Evolutionary conservation across 2,888 invertebrate species (phyloP), one percentile per base, ranked within the genome.

Genomic region (Yponomeuta plumbellus): DNA sequence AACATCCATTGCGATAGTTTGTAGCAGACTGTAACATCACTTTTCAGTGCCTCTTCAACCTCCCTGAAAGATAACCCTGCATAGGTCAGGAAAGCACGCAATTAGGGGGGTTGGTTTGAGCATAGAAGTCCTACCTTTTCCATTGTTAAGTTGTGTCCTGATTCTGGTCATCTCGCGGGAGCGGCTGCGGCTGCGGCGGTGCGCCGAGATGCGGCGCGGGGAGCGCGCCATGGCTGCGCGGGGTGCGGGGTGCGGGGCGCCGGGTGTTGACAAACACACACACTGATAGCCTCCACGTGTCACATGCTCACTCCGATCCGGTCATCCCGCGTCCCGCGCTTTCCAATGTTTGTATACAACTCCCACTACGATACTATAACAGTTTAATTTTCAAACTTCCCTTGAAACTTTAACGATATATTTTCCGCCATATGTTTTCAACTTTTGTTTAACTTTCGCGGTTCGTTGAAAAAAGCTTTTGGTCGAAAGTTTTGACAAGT

Each of bases 81-180:
- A 56, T 13, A 20, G 10, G 56, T 13, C 17, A 56, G 10, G 8
- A 13, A 13, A 52, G 13, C 17, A 13, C 56, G 1, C 56, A 56
- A 56, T 56, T 26, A 26, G 26, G 26, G 26, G 5, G 26, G 56
- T 13, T 56, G 56, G 17, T 52, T 2, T 6, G 13, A 1, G 17
- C 5, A 2, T 26, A 26, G 26, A 26, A 34, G 22, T 61, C 75
- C 61, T 71, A 88, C 89, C 88, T 89, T 90, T 91, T 63, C 79
- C 84, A 70, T 81, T 86, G 69, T 21, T 23, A 22, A 89, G 84
- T 67, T 90, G 89, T 3, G 83, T 85, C 70, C 80, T 75, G 59
- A 91, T 74, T 39, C 91, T 78, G 68, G 81, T 73, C 67, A 90
- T 77, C 72, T 90, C 91, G 64, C 86, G 73, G 67, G 87, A 85